Percentiles rank a stretch among this genome's conserved stretches.
These are phyloP conservation scores for Lutraria rhynchaena DNA, from an alignment of 1,140 invertebrate species.

Conservation along the genomic window DNA sequence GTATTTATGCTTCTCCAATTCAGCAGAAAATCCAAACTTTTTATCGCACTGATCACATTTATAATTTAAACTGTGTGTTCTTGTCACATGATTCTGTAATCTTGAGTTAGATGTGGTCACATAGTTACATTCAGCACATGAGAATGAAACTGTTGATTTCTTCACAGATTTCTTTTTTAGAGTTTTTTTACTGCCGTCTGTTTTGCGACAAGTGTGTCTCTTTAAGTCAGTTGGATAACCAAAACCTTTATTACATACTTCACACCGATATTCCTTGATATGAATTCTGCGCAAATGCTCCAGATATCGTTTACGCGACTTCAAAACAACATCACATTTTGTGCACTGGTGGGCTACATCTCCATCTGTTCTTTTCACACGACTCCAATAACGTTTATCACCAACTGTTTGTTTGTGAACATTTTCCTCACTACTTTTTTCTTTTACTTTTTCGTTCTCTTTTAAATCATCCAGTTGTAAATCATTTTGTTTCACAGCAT, in stretches of 20 bases:
- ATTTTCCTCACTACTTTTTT: neutral
- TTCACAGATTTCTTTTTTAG: neutral
- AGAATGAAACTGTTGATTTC: neutral
- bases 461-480: neutral
- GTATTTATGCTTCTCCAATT: constrained; percentile 62
- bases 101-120: neutral
- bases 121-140: constrained; percentile 50
- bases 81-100: constrained; percentile 4
- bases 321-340: constrained; percentile 40
- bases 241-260: constrained; percentile 43
- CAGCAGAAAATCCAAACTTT: constrained; percentile 67
- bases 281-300: constrained; percentile 44
- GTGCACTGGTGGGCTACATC: constrained; percentile 19
- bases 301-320: constrained; percentile 41
- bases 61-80: constrained; percentile 19
- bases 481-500: neutral
- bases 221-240: constrained; percentile 53
- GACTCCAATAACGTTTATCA: constrained; percentile 47
- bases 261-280: constrained; percentile 42
- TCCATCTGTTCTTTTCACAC: constrained; percentile 32
- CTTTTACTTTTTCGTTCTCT: neutral
- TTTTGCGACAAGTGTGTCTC: constrained; percentile 21
- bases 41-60: constrained; percentile 68
- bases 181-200: too few species aligned
- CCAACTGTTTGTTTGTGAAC: neutral